phyloP scores from a whole-genome alignment of 2,797 vertebrate species.

The Cacajao melanocephalus region DNA sequence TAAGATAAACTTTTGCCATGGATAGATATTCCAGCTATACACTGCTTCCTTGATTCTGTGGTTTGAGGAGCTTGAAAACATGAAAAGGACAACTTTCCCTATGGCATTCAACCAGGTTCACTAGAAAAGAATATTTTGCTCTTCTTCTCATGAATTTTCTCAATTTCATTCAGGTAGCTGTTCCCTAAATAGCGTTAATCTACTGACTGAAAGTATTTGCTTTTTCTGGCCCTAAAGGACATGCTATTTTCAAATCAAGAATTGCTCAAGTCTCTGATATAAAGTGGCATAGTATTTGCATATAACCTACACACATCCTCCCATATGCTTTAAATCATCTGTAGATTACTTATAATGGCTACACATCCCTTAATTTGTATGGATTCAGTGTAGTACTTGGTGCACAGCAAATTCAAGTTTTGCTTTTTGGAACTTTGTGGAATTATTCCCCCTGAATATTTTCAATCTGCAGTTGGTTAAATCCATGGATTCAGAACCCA shows the following conservation, averaged over 20 bases:
- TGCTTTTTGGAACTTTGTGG: neutral
- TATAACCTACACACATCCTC: neutral
- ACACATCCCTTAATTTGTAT: neutral
- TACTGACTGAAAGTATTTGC: constrained; percentile 12
- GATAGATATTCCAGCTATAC: neutral
- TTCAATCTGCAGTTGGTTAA: neutral
- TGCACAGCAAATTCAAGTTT: neutral
- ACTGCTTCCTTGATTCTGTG: neutral
- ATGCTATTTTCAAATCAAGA: constrained; percentile 8
- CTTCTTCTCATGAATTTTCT: neutral
- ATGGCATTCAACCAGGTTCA: neutral
- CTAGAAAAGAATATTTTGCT: neutral
- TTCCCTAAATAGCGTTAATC: neutral
- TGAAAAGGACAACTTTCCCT: neutral
- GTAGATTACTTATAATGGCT: neutral
- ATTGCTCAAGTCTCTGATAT: neutral
- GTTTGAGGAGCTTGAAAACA: neutral
- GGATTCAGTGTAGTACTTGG: neutral
- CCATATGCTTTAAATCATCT: neutral
- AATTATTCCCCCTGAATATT: neutral
- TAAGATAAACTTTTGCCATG: neutral
- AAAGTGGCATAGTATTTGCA: neutral
- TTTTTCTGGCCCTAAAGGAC: neutral
- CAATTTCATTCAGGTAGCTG: neutral
- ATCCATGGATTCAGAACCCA: neutral